Evolutionary conservation across 2,797 vertebrate genomes (phyloP).

Genomic region (Phaenicophaeus curvirostris): DNA sequence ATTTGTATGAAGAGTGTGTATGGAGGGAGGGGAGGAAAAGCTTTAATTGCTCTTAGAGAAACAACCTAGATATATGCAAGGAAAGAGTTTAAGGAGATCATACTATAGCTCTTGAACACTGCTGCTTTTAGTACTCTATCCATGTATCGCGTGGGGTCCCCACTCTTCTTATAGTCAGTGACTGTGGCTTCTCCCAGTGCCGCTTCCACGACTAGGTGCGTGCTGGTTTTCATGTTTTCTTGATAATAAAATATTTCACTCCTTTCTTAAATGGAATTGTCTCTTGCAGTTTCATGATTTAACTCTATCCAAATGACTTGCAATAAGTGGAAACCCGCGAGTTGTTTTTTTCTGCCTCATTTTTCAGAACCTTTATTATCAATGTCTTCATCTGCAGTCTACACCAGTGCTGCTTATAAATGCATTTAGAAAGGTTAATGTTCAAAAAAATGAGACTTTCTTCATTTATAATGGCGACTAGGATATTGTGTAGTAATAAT

Average conservation of each 20-base stretch:
- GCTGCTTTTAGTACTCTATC: neutral
- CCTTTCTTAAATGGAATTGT: neutral
- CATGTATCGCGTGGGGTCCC: neutral
- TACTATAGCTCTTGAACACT: neutral
- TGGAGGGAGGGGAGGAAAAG: rapidly evolving
- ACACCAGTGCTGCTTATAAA: neutral
- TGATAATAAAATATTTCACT: neutral
- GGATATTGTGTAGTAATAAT: neutral
- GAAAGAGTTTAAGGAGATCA: neutral
- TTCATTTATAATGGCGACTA: neutral
- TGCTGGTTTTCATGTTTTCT: neutral
- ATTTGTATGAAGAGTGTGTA: neutral
- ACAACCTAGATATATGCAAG: neutral
- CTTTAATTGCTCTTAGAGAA: neutral
- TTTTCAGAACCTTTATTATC: conserved; percentile 25
- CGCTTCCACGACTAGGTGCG: neutral
- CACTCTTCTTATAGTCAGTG: rapidly evolving
- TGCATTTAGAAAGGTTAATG: conserved; percentile 5
- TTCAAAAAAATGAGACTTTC: conserved; percentile 30
- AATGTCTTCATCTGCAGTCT: neutral
- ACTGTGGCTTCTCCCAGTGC: neutral
- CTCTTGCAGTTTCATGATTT: neutral
- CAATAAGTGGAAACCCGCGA: neutral
- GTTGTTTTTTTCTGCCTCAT: neutral
- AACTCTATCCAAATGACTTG: neutral